Base-by-base conservation (phyloP, 2,888 invertebrate species). In the Pseudococcus jackbeardsleyi region DNA sequence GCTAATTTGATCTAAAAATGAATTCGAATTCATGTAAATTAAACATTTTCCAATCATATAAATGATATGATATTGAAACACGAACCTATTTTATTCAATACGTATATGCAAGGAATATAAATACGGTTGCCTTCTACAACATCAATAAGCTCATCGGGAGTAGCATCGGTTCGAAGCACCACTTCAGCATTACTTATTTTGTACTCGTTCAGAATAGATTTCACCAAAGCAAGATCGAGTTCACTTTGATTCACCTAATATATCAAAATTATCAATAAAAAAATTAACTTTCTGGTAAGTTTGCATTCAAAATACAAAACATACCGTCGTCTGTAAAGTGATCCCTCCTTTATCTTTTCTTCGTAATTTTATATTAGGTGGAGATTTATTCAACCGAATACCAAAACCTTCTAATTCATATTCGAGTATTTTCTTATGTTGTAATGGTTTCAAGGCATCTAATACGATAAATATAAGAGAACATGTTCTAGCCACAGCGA, bases 391-490 rank as follows among this genome's bases (percentile, higher is more conserved):
- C 89, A 97, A 93, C 89, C 99, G 93, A 88, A 99, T 94, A 0
- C 99, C 99, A 91, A 99, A 99, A 22, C 99, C 99, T 93, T 99
- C 99, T 93, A 99, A 94, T 93, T 99, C 99, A 91, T 98, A 96
- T 92, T 99, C 99, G 86, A 99, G 94, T 2, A 99, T 93, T 91
- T 95, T 95, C 92, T 99, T 99, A 91, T 99, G 99, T 89, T 97
- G 96, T 89, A 99, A 92, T 0, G 99, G 99, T 91, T 99, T 99
- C 46, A 99, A 93, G 0, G 99, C 99, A 91, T 99, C 99, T 88
- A 99, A 93, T 0, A 99, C 97, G 91, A 99, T 98, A 92, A 99
- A 99, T 90, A 99, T 97, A 54, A 99, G 94, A 91, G 98, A 97
- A 92, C 99, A 99, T 0, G 99, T 99, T 88, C 99, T 93, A 0